Percentiles rank a stretch among this genome's conserved stretches.
These are phyloP conservation scores for Actinernus sp. DNA, from an alignment of 92 coral and sea anemone genomes.

Conservation along the genomic window DNA sequence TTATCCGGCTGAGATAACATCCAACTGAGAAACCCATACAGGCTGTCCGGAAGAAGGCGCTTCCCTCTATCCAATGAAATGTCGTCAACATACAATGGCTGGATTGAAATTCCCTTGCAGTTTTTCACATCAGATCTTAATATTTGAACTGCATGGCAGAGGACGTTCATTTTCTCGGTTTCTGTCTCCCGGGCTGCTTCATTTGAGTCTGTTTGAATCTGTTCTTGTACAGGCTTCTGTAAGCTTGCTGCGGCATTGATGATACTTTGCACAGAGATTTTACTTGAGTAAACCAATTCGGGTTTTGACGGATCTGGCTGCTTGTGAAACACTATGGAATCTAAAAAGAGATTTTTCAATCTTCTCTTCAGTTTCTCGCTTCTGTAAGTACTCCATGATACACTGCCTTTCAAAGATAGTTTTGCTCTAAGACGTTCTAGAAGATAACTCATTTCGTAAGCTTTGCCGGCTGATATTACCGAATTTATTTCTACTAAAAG, in stretches of 20 bases:
- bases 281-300: constrained; percentile 23
- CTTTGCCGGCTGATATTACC: constrained; percentile 38
- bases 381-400: constrained; percentile 3
- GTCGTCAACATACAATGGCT: constrained; percentile 23
- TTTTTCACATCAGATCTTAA: constrained; percentile 4
- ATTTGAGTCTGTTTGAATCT: not conserved
- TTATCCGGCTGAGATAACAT: constrained; percentile 22
- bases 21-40: constrained; percentile 18
- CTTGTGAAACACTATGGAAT: constrained; percentile 32
- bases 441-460: constrained; percentile 31
- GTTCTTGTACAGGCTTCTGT: not conserved
- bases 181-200: constrained; percentile 1
- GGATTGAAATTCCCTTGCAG: constrained; percentile 18
- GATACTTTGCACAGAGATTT: constrained; percentile 10
- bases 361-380: constrained; percentile 39
- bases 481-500: constrained; percentile 16
- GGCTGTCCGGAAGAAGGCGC: constrained; percentile 10
- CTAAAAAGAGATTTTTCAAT: constrained; percentile 23
- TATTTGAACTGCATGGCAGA: constrained; percentile 39
- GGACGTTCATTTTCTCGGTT: not conserved
- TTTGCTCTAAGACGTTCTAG: constrained; percentile 13
- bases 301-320: constrained; percentile 23
- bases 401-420: constrained; percentile 4
- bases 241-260: constrained; percentile 1
- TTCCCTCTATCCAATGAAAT: constrained; percentile 6